Base-by-base conservation (phyloP, 1,140 invertebrate species). In the Solenopsis invicta region DNA sequence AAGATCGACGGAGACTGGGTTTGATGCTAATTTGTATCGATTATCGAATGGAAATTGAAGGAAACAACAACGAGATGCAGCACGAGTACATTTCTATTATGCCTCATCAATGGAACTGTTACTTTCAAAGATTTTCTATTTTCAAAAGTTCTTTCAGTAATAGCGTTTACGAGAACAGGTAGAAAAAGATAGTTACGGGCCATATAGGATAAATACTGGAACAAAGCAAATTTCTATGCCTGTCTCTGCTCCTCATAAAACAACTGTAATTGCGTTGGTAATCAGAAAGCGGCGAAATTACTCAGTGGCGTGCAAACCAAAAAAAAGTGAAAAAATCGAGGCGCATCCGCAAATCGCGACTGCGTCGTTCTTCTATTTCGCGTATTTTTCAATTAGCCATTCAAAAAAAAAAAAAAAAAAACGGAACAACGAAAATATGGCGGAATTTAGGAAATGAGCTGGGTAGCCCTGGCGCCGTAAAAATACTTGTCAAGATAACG, bases 401-500 rank as follows among this genome's bases (percentile, higher is more conserved):
- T n/a, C 18, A 24, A 52, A 34, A n/a, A n/a, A n/a, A n/a, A n/a
- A n/a, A n/a, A n/a, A n/a, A n/a, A n/a, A n/a, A n/a, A 13, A 52
- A 52, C 18, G 8, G 18, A 37, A 67, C 59, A 13, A 21, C 10
- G 21, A 81, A 56, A 29, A 54, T 69, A 67, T 54, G 45, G n/a
- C 13, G 48, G 50, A 71, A 45, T 12, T 13, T 37, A n/a, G 48
- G 12, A 81, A 86, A 59, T 37, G 69, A 89, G 75, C 90, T 82
- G 90, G 89, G 92, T 90, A 91, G 74, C 89, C 52, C n/a, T 8
- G 48, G n/a, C 66, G 41, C 8, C 13, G 48, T 75, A 61, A 64
- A 86, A 88, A 72, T 52, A 89, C 62, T 69, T 29, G 87, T 87
- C 77, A 50, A 77, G 71, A 13, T 72, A 88, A 76, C 56, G 56